Evolutionary conservation across 2,888 invertebrate species (phyloP), one percentile per base, ranked within the genome.

Genomic region (Drosophila anomalipes): DNA sequence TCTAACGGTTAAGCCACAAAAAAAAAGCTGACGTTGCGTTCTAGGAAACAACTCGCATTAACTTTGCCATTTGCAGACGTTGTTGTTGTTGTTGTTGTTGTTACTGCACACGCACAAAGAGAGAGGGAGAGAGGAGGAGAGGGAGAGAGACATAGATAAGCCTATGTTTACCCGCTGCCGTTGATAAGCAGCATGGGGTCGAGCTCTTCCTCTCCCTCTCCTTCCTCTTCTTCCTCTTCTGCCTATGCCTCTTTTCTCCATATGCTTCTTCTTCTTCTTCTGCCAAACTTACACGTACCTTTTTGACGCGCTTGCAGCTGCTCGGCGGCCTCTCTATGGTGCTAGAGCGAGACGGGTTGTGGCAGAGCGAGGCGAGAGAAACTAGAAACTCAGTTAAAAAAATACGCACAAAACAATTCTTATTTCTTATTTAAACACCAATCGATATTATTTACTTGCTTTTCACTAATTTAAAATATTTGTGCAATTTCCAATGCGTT

Each of bases 41-140:
- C 85, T 85, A 80, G 70, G 90, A 90, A 89, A 47, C 47, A 60
- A 62, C 58, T 35, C 51, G 67, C 74, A 70, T 67, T 70, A 82
- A 71, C 67, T 73, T 65, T 44, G 58, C 57, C 82, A 89, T 74
- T 82, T 82, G 65, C 86, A 73, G 66, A 70, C 71, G 37, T 47
- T 33, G 39, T 3, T n/a, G n/a, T n/a, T 54, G 33, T 51, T 7
- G 35, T 35, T 51, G 30, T 47, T 16, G 37, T 51, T 61, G 30
- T 47, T 53, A 41, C 41, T 57, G 57, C 64, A 71, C 62, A 67
- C 54, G 56, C 54, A 39, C 49, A 39, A 19, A 12, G 44, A 52
- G 39, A n/a, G 28, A 47, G n/a, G 30, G 49, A 49, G 4, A n/a
- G 4, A 16, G 19, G 2, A 35, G 35, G 4, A 60, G 26, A 33